Percentiles rank a stretch among this genome's conserved stretches.
Evolutionary conservation across 1,140 invertebrate species (phyloP).

Genomic region (Caenorhabditis inopinata): DNA sequence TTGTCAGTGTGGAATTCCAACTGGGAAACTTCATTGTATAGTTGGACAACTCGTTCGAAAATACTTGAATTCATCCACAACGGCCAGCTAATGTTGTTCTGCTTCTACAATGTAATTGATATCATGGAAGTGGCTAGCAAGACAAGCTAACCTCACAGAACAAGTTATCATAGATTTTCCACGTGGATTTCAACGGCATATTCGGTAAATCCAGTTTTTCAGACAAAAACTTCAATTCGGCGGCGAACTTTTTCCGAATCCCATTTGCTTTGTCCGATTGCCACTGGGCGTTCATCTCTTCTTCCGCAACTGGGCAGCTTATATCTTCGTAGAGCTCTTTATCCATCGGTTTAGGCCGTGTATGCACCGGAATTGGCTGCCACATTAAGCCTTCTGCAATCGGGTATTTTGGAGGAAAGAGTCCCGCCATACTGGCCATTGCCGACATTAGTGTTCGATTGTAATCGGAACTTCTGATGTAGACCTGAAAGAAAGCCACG

Average conservation of each 20-base stretch:
- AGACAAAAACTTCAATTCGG: slow-evolving; percentile 38
- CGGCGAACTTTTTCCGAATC: slow-evolving; percentile 42
- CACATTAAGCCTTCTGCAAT: slow-evolving; percentile 61
- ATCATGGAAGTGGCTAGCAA: too few relatives aligned
- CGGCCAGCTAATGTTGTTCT: slow-evolving; percentile 49
- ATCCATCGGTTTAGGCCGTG: slow-evolving; percentile 53
- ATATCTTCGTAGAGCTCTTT: slow-evolving; percentile 46
- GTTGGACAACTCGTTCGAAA: slow-evolving; percentile 12
- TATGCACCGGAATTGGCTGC: slow-evolving; percentile 67
- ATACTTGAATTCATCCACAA: slow-evolving; percentile 45
- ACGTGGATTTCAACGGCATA: slow-evolving; percentile 40
- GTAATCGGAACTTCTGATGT: slow-evolving; percentile 60
- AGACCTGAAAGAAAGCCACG: too few relatives aligned
- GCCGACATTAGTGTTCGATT: slow-evolving; percentile 67
- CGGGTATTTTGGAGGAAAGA: slow-evolving; percentile 59
- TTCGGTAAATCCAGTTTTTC: slow-evolving; percentile 32
- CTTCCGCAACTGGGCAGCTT: slow-evolving; percentile 41
- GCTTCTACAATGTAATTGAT: too few relatives aligned
- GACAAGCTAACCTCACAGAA: slow-evolving; percentile 48
- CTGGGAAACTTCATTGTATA: slow-evolving; percentile 42
- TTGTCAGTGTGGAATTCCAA: slow-evolving; percentile 44
- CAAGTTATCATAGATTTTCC: slow-evolving; percentile 49
- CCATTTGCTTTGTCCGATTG: slow-evolving; percentile 33
- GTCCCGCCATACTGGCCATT: slow-evolving; percentile 65
- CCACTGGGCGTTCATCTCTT: slow-evolving; percentile 35